Evolutionary conservation across 2,888 invertebrate genomes (phyloP).

Genomic region (Lycophotia porphyrea): DNA sequence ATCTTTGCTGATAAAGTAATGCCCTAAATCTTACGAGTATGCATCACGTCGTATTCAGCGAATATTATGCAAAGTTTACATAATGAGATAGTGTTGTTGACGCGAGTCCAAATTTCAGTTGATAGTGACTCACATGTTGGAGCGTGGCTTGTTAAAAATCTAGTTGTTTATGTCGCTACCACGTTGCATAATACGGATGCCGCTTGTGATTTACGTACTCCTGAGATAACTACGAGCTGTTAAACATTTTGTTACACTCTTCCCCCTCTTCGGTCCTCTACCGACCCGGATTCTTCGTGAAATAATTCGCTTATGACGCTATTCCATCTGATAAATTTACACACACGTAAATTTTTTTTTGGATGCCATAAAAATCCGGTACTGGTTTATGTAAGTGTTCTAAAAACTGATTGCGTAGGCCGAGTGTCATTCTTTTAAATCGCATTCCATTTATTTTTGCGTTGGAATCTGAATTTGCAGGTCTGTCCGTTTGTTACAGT

Average conservation of each 20-base stretch:
- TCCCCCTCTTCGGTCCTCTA: slow-evolving; percentile 58
- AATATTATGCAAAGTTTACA: slow-evolving; percentile 70
- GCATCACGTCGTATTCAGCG: slow-evolving; percentile 60
- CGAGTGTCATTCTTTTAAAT: slow-evolving; percentile 73
- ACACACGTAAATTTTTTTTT: slow-evolving; percentile 73
- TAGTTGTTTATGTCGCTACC: slow-evolving; percentile 66
- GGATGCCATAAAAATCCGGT: slow-evolving; percentile 71
- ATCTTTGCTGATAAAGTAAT: slow-evolving; percentile 61
- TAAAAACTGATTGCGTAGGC: slow-evolving; percentile 78
- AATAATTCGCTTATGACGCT: slow-evolving; percentile 69
- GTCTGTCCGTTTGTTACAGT: slow-evolving; percentile 56
- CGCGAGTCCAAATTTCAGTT: slow-evolving; percentile 65
- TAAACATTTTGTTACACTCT: slow-evolving; percentile 65
- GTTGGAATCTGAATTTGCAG: slow-evolving; percentile 38
- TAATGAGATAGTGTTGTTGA: slow-evolving; percentile 66
- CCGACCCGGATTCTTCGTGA: slow-evolving; percentile 70
- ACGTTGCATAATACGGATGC: slow-evolving; percentile 73
- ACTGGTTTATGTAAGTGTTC: slow-evolving; percentile 79
- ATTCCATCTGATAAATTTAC: slow-evolving; percentile 73
- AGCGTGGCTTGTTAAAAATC: slow-evolving; percentile 68
- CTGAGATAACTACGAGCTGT: slow-evolving; percentile 68
- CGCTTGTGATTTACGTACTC: slow-evolving; percentile 72
- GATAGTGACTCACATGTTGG: slow-evolving; percentile 67
- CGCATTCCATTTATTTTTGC: slow-evolving; percentile 73
- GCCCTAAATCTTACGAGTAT: slow-evolving; percentile 61